Evolutionary conservation across 2,113 vertebrate genomes (phyloP).

Genomic region (Atractosteus spatula): DNA sequence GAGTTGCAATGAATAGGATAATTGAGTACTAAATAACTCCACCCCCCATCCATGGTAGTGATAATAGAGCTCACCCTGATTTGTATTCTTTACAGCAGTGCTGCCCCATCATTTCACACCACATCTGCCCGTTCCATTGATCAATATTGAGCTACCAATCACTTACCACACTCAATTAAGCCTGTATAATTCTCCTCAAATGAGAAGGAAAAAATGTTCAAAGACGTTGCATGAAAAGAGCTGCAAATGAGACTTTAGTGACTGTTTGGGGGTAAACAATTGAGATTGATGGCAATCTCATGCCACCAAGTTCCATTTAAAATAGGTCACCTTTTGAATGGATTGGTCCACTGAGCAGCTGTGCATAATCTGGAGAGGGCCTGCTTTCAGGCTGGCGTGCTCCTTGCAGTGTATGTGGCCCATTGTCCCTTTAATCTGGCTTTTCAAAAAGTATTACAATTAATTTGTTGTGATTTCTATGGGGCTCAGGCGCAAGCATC

Average conservation of each 20-base stretch:
- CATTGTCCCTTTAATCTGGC: constrained; percentile 88
- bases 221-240: constrained; percentile 61
- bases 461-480: constrained; percentile 85
- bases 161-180: constrained; percentile 93
- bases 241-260: constrained; percentile 80
- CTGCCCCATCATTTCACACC: constrained; percentile 74
- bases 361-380: constrained; percentile 65
- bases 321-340: constrained; percentile 70
- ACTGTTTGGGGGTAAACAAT: constrained; percentile 64
- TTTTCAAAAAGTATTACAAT: constrained; percentile 90
- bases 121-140: constrained; percentile 83
- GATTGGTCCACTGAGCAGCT: constrained; percentile 76
- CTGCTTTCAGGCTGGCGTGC: constrained; percentile 68
- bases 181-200: constrained; percentile 76
- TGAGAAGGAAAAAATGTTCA: constrained; percentile 70
- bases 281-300: constrained; percentile 74
- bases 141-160: constrained; percentile 76
- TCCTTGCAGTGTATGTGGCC: constrained; percentile 64
- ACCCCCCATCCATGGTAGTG: constrained; percentile 58
- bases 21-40: constrained; percentile 86
- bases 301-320: constrained; percentile 72
- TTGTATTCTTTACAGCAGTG: constrained; percentile 75
- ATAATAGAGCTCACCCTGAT: constrained; percentile 75
- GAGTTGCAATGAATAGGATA: constrained; percentile 69
- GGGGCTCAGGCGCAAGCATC: constrained; percentile 71